A percentile compares a stretch with the other conserved stretches of the same genome.
Conservation (phyloP, 2,113 vertebrate species). For the Gadus macrocephalus region DNA sequence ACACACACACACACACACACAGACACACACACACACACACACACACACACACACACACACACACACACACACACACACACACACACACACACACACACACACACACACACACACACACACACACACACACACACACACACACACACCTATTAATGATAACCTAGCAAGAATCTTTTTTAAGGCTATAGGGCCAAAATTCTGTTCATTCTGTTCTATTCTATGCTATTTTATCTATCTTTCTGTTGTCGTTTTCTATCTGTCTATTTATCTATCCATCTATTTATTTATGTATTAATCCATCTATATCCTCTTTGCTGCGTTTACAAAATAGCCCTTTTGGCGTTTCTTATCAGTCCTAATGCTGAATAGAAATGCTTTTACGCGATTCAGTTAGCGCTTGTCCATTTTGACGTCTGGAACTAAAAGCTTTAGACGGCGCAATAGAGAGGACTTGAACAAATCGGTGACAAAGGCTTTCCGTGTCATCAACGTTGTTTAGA, state of each 20-base stretch:
- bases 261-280: constrained; percentile 6
- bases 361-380: constrained; percentile 28
- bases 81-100: not conserved
- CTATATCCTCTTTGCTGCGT: not conserved
- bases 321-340: constrained; percentile 30
- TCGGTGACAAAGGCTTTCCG: constrained; percentile 94
- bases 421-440: constrained; percentile 75
- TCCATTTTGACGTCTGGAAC: constrained; percentile 83
- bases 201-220: not conserved
- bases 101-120: not conserved
- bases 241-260: not conserved
- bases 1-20: not conserved
- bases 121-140: constrained; percentile 3
- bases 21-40: too few relatives aligned
- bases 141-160: too few relatives aligned
- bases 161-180: too few relatives aligned
- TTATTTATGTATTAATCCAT: not conserved
- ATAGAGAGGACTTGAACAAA: constrained; percentile 91
- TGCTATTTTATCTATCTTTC: not conserved
- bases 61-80: too few relatives aligned
- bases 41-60: too few relatives aligned
- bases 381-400: constrained; percentile 50
- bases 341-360: constrained; percentile 27
- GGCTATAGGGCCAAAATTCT: too few relatives aligned
- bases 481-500: constrained; percentile 98